phyloP scores from a whole-genome alignment of 1,140 invertebrate species.

The Panagrolaimus sp. region DNA sequence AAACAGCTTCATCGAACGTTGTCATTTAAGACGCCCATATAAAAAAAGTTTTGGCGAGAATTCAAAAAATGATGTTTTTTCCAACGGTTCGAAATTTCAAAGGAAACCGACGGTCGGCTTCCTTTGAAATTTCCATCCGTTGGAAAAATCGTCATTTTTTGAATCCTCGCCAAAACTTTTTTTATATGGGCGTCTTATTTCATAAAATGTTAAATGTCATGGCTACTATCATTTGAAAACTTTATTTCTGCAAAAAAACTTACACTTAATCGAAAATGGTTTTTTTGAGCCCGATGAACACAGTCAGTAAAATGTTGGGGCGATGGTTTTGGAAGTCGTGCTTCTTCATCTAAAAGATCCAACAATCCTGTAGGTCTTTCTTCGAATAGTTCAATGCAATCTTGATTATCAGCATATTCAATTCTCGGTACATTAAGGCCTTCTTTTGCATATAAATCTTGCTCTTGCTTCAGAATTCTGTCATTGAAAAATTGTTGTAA shows the following conservation, averaged over 20 bases:
- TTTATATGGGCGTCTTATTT: too few relatives aligned
- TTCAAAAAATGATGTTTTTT: too few relatives aligned
- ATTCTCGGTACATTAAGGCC: slow-evolving; percentile 88
- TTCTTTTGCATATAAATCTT: slow-evolving; percentile 85
- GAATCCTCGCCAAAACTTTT: too few relatives aligned
- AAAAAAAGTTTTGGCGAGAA: too few relatives aligned
- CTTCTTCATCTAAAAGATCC: slow-evolving; percentile 89
- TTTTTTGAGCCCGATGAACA: slow-evolving; percentile 76
- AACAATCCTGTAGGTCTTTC: slow-evolving; percentile 80
- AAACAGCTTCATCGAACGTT: too few relatives aligned
- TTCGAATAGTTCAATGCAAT: slow-evolving; percentile 91
- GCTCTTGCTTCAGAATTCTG: slow-evolving; percentile 78
- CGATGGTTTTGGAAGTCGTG: slow-evolving; percentile 84
- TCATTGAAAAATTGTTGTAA: slow-evolving; percentile 99
- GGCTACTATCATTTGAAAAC: too few relatives aligned
- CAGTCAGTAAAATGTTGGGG: slow-evolving; percentile 82
- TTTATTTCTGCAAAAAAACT: neutral
- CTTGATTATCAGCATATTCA: slow-evolving; percentile 88
- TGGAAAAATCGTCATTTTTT: too few relatives aligned
- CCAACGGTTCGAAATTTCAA: too few relatives aligned
- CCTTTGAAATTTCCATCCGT: too few relatives aligned
- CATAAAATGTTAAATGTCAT: too few relatives aligned
- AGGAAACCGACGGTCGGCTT: too few relatives aligned
- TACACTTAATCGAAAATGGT: slow-evolving; percentile 71
- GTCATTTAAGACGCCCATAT: too few relatives aligned